Base-by-base conservation (phyloP, 2,888 invertebrate species). In the Eudasyphora cyanicolor region DNA sequence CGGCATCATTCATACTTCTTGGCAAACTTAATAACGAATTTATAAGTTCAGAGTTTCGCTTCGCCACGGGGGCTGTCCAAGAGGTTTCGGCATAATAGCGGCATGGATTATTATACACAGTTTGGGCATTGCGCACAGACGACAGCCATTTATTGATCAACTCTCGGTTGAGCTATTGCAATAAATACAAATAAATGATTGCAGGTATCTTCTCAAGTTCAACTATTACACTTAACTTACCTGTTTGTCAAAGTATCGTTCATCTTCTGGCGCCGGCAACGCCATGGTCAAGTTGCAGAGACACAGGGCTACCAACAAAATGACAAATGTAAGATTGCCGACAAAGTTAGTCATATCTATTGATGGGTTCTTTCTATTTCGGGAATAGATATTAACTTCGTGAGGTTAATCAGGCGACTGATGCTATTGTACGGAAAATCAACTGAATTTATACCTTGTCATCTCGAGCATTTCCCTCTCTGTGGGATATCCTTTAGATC, bases 1-100 rank as follows among this genome's bases (percentile, higher is more conserved):
- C 96, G 51, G 95, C 96, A 79, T 95, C 95, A 87, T 95, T 94
- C 94, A 96, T 94, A 83, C 94, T 95, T 88, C 95, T 95, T 8
- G 96, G 96, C 69, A 96, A 91, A n/a, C 95, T 94, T 49, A 96
- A 92, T 14, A 96, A 93, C 0, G 96, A 95, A 89, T 95, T 96
- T 86, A 95, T 96, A 6, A 95, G 92, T 88, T 96, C 96, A 0
- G 95, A 95, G 88, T 95, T 95, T 4, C 95, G 93, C 88, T 95
- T 95, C 85, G 93, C 93, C 88, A 91, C 86, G 19, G 88, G 87
- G 24, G 86, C 85, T 6, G 81, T 69, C 12, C 89, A 64, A 10
- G 87, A 85, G 81, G 89, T 91, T 17, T 79, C 86, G 70, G 85
- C 49, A 70, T 88, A 89, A 88, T 88, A 89, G 75, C 89, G 89